phyloP scores from a whole-genome alignment of 92 coral and sea anemone genomes.

The Ricordea florida region DNA sequence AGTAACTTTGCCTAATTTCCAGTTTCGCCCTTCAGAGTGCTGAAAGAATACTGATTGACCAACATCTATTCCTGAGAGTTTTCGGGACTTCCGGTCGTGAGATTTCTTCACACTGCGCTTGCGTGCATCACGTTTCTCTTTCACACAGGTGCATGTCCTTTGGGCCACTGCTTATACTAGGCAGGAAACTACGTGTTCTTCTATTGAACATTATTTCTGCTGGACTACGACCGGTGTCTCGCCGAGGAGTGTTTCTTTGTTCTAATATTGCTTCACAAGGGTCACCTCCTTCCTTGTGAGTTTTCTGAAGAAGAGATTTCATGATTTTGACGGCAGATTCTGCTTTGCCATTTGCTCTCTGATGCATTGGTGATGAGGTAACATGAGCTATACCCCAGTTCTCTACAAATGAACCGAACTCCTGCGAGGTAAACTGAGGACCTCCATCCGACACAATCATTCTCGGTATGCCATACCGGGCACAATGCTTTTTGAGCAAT shows the following conservation, averaged over 20 bases:
- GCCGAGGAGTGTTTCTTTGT: constrained; percentile 63
- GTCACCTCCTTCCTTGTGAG: constrained; percentile 43
- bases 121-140: constrained; percentile 44
- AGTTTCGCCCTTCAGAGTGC: constrained; percentile 36
- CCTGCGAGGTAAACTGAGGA: constrained; percentile 17
- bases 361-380: constrained; percentile 59
- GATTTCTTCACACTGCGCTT: constrained; percentile 31
- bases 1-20: constrained; percentile 46
- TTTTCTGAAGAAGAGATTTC: constrained; percentile 19
- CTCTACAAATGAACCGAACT: constrained; percentile 32
- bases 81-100: constrained; percentile 30
- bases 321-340: constrained; percentile 46
- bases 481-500: too few species aligned
- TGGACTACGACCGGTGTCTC: constrained; percentile 57
- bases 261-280: constrained; percentile 44
- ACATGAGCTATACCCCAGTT: constrained; percentile 42
- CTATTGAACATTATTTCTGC: constrained; percentile 61
- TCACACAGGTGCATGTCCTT: constrained; percentile 30
- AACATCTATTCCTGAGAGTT: constrained; percentile 24
- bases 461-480: constrained; percentile 48
- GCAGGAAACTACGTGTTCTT: constrained; percentile 42
- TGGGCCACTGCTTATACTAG: constrained; percentile 9
- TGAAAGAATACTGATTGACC: constrained; percentile 54
- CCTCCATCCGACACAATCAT: constrained; percentile 26
- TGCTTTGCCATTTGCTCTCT: constrained; percentile 44